These are phyloP conservation scores for Calidris pygmaea DNA, from an alignment of 2,113 vertebrate species.

Conservation along the genomic window DNA sequence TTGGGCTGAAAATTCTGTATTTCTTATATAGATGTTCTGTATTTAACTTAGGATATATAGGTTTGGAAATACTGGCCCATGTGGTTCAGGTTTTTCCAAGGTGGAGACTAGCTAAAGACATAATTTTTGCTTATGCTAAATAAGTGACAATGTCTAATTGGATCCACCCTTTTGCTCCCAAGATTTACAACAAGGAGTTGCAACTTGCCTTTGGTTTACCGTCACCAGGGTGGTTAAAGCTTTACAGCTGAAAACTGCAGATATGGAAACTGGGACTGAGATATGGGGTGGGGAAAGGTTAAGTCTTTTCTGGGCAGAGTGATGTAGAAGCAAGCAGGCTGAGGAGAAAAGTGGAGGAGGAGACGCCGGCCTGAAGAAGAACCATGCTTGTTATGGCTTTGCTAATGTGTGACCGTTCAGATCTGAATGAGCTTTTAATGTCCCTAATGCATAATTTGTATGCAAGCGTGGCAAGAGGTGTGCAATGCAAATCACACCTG, in stretches of 20 bases:
- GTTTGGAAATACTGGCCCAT: not conserved
- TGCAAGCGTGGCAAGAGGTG: not conserved
- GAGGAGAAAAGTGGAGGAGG: not conserved
- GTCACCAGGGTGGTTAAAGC: not conserved
- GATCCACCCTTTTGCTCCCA: not conserved
- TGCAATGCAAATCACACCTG: not conserved
- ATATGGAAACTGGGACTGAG: not conserved
- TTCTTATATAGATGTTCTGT: not conserved
- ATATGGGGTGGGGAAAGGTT: not conserved
- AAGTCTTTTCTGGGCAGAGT: not conserved
- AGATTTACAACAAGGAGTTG: not conserved
- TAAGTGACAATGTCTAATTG: not conserved
- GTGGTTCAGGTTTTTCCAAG: not conserved
- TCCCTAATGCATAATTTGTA: not conserved
- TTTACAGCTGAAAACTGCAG: not conserved
- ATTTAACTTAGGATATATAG: not conserved
- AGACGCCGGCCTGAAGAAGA: not conserved
- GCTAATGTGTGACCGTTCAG: not conserved
- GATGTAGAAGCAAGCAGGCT: not conserved
- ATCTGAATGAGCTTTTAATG: not conserved
- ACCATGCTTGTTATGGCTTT: not conserved
- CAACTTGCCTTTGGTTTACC: not conserved
- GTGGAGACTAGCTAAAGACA: not conserved
- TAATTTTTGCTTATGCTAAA: not conserved
- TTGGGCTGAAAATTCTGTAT: not conserved